Evolutionary conservation across 2,888 invertebrate genomes (phyloP).

Genomic region (Adineta ricciae): DNA sequence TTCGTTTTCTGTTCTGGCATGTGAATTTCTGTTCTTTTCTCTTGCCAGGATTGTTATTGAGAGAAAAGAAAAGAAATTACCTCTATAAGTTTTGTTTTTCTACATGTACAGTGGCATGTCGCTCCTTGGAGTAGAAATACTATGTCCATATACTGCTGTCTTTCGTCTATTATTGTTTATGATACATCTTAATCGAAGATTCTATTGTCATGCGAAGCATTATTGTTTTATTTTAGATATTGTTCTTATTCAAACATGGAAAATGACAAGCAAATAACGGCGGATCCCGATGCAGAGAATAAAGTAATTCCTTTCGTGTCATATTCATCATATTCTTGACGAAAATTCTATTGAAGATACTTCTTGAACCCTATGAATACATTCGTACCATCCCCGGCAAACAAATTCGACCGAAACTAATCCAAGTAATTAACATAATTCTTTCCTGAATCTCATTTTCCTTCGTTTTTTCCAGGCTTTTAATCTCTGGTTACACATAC

Average conservation of each 20-base stretch:
- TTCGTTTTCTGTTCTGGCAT: neutral
- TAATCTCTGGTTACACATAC: conserved; percentile 85
- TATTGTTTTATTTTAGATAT: no score
- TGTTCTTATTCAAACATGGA: neutral
- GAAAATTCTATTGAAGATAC: neutral
- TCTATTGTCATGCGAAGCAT: no score
- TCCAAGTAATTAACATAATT: conserved; percentile 47
- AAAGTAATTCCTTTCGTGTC: neutral
- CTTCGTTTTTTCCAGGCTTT: conserved; percentile 60
- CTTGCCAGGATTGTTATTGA: no score
- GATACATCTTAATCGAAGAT: no score
- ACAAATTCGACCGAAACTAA: conserved; percentile 73
- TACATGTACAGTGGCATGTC: no score
- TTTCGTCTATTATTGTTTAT: no score
- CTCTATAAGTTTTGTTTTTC: no score
- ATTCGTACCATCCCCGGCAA: conserved; percentile 88
- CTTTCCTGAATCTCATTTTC: no score
- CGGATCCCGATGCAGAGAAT: neutral
- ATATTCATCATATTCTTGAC: no score
- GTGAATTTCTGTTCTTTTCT: neutral
- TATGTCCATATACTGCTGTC: no score
- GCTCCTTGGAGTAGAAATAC: no score
- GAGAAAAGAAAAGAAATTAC: no score
- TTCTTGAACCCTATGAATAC: conserved; percentile 60
- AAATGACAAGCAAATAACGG: neutral